Evolutionary conservation across 2,888 invertebrate genomes (phyloP).

Genomic region (Drosophila lacicola): DNA sequence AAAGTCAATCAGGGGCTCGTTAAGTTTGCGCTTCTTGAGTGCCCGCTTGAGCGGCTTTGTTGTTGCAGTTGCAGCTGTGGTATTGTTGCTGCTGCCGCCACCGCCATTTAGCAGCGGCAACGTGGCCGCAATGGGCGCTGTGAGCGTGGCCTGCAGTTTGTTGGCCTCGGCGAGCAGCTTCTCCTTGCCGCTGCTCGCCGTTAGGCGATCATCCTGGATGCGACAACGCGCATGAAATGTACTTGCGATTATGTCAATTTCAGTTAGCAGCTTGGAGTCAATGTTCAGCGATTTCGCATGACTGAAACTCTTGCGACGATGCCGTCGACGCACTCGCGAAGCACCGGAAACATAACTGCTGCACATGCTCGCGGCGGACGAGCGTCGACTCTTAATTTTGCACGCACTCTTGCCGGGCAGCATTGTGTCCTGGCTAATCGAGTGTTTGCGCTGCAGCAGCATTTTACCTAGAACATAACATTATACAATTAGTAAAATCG

Average conservation of each 20-base stretch:
- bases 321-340: conserved; percentile 82
- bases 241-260: conserved; percentile 87
- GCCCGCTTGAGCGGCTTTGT: conserved; percentile 85
- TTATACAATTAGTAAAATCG: not conserved
- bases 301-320: conserved; percentile 81
- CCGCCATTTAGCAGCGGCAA: conserved; percentile 47
- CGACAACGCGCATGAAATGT: conserved; percentile 86
- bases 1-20: conserved; percentile 81
- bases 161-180: conserved; percentile 86
- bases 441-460: conserved; percentile 74
- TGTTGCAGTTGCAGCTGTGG: conserved; percentile 22
- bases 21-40: conserved; percentile 83
- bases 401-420: conserved; percentile 66
- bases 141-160: conserved; percentile 69
- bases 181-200: conserved; percentile 75
- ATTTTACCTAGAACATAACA: conserved; percentile 58
- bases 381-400: conserved; percentile 84
- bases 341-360: conserved; percentile 84
- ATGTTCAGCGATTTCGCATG: conserved; percentile 74
- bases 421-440: conserved; percentile 51
- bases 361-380: conserved; percentile 84
- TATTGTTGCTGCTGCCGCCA: conserved; percentile 2
- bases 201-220: conserved; percentile 81
- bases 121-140: conserved; percentile 46
- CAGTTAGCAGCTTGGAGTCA: conserved; percentile 86